Conservation (phyloP, 2,797 vertebrate species). For the Eurystomus glaucurus region DNA sequence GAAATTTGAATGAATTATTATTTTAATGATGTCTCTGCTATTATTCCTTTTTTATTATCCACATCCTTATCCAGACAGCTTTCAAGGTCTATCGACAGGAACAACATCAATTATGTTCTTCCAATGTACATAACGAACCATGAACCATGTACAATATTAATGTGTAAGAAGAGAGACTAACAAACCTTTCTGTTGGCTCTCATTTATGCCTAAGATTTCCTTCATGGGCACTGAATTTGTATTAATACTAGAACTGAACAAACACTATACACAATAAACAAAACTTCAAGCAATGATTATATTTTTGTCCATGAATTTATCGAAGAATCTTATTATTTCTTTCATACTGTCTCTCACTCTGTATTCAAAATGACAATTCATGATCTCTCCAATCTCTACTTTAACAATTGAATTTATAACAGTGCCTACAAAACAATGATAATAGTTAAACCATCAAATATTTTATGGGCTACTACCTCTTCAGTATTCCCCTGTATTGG, state of each 20-base stretch:
- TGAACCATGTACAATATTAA: not conserved
- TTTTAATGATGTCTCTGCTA: not conserved
- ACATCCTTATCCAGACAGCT: not conserved
- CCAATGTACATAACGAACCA: not conserved
- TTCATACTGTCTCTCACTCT: not conserved
- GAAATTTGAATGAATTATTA: not conserved
- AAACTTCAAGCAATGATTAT: not conserved
- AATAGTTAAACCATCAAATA: not conserved
- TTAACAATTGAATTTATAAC: not conserved
- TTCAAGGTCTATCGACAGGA: not conserved
- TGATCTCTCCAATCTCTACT: not conserved
- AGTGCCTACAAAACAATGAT: not conserved
- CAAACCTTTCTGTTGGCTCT: not conserved
- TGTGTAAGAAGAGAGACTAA: not conserved
- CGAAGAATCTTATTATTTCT: not conserved
- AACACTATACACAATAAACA: not conserved
- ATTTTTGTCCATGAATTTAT: not conserved
- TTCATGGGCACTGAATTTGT: not conserved
- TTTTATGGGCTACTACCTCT: not conserved
- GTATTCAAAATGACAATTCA: not conserved
- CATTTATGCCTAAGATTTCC: not conserved
- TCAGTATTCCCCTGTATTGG: not conserved
- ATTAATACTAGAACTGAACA: not conserved
- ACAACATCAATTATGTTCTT: conserved; percentile 1
- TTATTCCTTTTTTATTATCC: not conserved